phyloP scores from a whole-genome alignment of 2,113 vertebrate species.

The Otis tarda region DNA sequence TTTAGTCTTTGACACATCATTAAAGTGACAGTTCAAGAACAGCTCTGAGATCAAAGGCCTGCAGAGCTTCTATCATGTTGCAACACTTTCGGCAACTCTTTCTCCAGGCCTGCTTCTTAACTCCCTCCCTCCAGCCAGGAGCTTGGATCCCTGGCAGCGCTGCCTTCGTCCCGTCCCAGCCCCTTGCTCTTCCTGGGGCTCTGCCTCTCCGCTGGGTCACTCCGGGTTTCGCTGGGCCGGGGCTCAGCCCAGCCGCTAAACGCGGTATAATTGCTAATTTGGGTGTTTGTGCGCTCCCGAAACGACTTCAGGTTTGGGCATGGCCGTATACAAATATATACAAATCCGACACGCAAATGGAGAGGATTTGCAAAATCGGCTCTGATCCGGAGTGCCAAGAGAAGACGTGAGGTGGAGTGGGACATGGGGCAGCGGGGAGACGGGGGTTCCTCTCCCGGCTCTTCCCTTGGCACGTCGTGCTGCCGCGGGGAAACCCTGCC shows the following conservation, averaged over 20 bases:
- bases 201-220: neutral
- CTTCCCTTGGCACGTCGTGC: neutral
- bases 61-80: slow-evolving; percentile 60
- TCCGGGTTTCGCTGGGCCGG: neutral
- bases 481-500: neutral
- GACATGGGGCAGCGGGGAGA: neutral
- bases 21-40: slow-evolving; percentile 70
- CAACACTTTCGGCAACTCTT: slow-evolving; percentile 17
- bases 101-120: neutral
- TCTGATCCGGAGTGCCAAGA: neutral
- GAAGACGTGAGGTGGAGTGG: neutral
- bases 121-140: slow-evolving; percentile 22
- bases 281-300: neutral
- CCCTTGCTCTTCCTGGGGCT: fast-evolving
- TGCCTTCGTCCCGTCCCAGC: neutral
- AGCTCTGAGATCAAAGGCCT: slow-evolving; percentile 52
- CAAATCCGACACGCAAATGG: slow-evolving; percentile 35
- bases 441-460: neutral
- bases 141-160: neutral
- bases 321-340: neutral
- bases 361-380: neutral
- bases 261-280: fast-evolving
- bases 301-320: slow-evolving; percentile 18
- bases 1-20: slow-evolving; percentile 67
- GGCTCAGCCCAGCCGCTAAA: neutral